Evolutionary conservation across 2,113 vertebrate genomes (phyloP).

Genomic region (Cairina moschata): DNA sequence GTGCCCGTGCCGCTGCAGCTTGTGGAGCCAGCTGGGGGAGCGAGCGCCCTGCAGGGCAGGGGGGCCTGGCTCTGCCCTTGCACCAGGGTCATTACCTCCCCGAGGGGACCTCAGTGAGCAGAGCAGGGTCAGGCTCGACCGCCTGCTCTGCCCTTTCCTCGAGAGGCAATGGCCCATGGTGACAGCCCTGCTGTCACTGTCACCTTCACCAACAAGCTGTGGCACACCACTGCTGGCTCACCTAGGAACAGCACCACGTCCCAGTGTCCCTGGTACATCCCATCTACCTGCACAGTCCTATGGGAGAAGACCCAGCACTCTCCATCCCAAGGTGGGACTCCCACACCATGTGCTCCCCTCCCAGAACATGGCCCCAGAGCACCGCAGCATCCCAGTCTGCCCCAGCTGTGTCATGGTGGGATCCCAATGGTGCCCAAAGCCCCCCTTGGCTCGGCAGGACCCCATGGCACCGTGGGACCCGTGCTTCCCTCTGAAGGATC

Average conservation of each 20-base stretch:
- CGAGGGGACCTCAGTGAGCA: not conserved
- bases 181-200: not conserved
- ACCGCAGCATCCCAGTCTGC: not conserved
- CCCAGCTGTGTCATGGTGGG: not conserved
- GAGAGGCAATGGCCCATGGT: not conserved
- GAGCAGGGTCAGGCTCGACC: not conserved
- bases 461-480: not conserved
- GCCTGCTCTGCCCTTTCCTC: not conserved
- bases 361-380: not conserved
- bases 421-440: not conserved
- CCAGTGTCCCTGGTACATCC: not conserved
- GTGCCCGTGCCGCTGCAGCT: too few species aligned
- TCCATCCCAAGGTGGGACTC: not conserved
- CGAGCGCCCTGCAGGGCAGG: rapidly evolving
- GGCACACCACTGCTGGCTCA: not conserved
- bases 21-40: not conserved
- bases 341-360: rapidly evolving
- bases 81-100: not conserved
- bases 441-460: not conserved
- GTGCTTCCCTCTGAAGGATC: not conserved
- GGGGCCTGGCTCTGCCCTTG: not conserved
- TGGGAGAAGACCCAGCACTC: not conserved
- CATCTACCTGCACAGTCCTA: not conserved
- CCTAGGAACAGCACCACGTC: not conserved
- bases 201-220: not conserved